Evolutionary conservation across 2,888 invertebrate species (phyloP).

Genomic region (Coelogynopora nodosa): DNA sequence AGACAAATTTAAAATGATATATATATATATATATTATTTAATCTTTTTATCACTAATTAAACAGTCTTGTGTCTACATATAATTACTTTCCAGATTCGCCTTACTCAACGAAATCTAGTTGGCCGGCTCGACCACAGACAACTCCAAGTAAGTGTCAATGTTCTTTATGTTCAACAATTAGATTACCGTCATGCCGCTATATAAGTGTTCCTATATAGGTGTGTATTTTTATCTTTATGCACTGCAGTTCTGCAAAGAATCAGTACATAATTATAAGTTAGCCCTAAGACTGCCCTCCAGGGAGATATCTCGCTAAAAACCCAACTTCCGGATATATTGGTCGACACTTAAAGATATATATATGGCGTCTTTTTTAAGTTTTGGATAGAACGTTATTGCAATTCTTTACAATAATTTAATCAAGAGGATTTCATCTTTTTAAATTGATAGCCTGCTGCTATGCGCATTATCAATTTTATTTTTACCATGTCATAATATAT

Average conservation of each 20-base stretch:
- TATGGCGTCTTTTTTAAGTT: neutral
- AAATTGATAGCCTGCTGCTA: neutral
- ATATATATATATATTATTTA: too few species aligned
- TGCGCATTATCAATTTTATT: neutral
- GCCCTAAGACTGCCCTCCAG: neutral
- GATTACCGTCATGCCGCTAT: too few species aligned
- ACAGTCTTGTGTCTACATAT: too few species aligned
- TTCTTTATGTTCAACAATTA: too few species aligned
- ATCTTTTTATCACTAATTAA: too few species aligned
- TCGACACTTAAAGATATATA: neutral
- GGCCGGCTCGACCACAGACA: neutral
- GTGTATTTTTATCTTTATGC: too few species aligned
- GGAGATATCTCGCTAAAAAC: neutral
- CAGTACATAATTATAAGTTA: too few species aligned
- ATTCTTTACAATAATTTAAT: neutral
- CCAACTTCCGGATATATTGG: neutral
- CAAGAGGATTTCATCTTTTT: neutral
- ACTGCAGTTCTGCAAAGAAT: too few species aligned
- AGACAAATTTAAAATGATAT: too few species aligned
- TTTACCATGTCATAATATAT: neutral
- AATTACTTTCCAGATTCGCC: neutral
- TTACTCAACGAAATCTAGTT: neutral
- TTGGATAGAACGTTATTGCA: too few species aligned
- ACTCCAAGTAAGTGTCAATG: neutral
- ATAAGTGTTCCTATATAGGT: too few species aligned